Evolutionary conservation across 2,113 vertebrate genomes (phyloP).

Genomic region (Lepus americanus): DNA sequence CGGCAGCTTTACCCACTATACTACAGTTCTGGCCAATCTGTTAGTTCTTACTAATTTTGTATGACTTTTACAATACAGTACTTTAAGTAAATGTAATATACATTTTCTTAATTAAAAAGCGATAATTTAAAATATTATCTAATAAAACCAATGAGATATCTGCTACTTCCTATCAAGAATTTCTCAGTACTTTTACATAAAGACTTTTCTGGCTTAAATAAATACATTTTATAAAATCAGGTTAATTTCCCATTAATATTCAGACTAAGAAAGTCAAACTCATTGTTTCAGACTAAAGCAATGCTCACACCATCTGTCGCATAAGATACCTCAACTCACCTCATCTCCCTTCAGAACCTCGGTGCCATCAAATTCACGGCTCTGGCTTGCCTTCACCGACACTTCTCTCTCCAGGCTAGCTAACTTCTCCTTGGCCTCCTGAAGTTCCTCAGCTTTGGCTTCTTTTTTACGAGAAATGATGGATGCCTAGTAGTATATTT

Average conservation of each 20-base stretch:
- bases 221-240: slow-evolving; percentile 52
- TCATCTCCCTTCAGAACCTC: slow-evolving; percentile 94
- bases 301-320: neutral
- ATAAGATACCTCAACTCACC: slow-evolving; percentile 85
- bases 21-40: neutral
- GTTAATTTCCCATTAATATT: slow-evolving; percentile 43
- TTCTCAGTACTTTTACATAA: slow-evolving; percentile 23
- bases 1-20: no score
- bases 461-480: slow-evolving; percentile 96
- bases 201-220: slow-evolving; percentile 45
- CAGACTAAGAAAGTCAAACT: slow-evolving; percentile 38
- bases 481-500: slow-evolving; percentile 90
- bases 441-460: slow-evolving; percentile 96
- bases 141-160: slow-evolving; percentile 30
- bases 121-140: slow-evolving; percentile 19
- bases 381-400: slow-evolving; percentile 90
- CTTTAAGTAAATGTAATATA: slow-evolving; percentile 52
- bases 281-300: neutral
- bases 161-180: slow-evolving; percentile 4
- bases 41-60: slow-evolving; percentile 23
- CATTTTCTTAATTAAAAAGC: slow-evolving; percentile 55
- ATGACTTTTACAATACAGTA: slow-evolving; percentile 50
- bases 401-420: slow-evolving; percentile 90
- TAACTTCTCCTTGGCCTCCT: slow-evolving; percentile 95
- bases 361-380: slow-evolving; percentile 88